Conservation (phyloP, 2,113 vertebrate species). For the Myrmecobius fasciatus region DNA sequence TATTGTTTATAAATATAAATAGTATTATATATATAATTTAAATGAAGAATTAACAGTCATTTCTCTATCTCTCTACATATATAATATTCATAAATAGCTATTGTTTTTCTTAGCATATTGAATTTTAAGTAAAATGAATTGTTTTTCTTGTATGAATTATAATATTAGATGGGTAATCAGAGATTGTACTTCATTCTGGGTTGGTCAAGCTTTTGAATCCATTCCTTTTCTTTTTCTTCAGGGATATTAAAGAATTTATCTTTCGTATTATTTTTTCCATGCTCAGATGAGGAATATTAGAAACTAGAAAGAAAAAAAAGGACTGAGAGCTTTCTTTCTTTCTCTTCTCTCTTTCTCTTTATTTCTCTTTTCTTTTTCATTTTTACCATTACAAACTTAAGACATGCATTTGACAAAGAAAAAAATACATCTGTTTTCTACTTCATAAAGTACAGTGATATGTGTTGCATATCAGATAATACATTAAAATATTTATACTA, state of each 20-base stretch:
- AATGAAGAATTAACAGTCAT: too few species aligned
- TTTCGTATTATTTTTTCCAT: not conserved
- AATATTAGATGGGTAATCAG: not conserved
- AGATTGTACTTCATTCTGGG: not conserved
- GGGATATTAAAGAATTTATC: not conserved
- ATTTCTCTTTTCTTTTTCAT: not conserved
- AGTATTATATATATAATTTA: too few species aligned
- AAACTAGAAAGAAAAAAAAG: not conserved
- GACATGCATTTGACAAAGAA: not conserved
- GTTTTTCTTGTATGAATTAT: constrained; percentile 10
- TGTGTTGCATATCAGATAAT: constrained; percentile 60
- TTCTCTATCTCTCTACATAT: too few species aligned
- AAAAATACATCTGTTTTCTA: not conserved
- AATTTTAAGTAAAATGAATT: not conserved
- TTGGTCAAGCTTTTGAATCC: not conserved
- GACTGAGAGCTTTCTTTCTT: not conserved
- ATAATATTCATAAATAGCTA: too few species aligned
- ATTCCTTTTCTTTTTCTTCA: constrained; percentile 10
- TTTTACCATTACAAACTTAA: constrained; percentile 26
- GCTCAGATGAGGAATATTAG: not conserved
- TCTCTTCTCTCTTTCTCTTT: too few species aligned
- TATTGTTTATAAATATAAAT: too few species aligned
- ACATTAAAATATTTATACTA: constrained; percentile 70
- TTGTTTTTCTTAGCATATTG: not conserved
- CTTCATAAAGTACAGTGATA: not conserved